A percentile compares a stretch with the other conserved stretches of the same genome.
Evolutionary conservation across 2,888 invertebrate genomes (phyloP).

Genomic region (Euplagia quadripunctaria): DNA sequence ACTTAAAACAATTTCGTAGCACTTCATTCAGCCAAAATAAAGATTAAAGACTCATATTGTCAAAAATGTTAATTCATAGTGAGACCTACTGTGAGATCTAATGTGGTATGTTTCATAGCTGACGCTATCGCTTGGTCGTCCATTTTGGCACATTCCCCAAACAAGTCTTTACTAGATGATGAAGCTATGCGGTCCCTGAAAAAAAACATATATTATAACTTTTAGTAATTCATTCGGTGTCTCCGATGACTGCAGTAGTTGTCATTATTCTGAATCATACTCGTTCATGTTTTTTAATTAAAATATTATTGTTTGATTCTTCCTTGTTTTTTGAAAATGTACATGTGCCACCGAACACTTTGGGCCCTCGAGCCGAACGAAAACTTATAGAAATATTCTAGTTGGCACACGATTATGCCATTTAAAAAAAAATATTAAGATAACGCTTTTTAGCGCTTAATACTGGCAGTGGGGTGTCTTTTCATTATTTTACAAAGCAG

Average conservation of each 20-base stretch:
- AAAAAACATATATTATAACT: slow-evolving; percentile 3
- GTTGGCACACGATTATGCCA: background rate
- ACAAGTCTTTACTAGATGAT: slow-evolving; percentile 97
- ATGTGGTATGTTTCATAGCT: slow-evolving; percentile 93
- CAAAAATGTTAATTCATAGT: background rate
- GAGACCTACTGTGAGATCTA: slow-evolving; percentile 77
- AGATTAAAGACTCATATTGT: too few species aligned
- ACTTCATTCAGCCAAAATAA: background rate
- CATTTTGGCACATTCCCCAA: slow-evolving; percentile 98
- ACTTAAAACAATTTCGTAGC: background rate
- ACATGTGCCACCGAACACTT: too few species aligned
- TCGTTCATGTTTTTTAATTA: background rate
- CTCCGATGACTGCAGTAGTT: background rate
- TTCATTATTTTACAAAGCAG: too few species aligned
- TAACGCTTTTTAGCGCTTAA: too few species aligned
- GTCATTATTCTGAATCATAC: background rate
- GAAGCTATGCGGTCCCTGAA: slow-evolving; percentile 92
- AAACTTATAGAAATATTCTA: background rate
- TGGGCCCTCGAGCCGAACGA: too few species aligned
- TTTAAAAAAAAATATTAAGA: background rate
- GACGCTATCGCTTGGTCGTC: slow-evolving; percentile 96
- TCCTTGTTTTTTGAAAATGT: background rate
- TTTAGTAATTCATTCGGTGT: background rate
- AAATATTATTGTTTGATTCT: background rate
- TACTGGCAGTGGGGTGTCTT: too few species aligned